A percentile compares a stretch with the other conserved stretches of the same genome.
These are phyloP conservation scores for Girardinichthys multiradiatus DNA, from an alignment of 2,113 vertebrate genomes.

Conservation along the genomic window DNA sequence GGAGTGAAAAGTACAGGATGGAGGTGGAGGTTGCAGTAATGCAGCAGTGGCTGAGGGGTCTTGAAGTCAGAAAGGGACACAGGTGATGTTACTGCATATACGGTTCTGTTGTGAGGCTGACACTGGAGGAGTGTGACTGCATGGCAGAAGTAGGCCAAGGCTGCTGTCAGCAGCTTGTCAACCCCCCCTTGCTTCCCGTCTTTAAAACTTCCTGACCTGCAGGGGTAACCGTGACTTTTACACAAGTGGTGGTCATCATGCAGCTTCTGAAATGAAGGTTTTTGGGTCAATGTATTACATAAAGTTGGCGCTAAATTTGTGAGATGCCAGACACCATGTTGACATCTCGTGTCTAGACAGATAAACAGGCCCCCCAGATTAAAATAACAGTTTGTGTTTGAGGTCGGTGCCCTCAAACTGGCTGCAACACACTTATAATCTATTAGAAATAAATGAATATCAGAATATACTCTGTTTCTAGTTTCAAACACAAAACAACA, in stretches of 20 bases:
- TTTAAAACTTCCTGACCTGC: constrained; percentile 26
- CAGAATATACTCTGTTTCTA: background rate
- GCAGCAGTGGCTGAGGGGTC: constrained; percentile 34
- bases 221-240: constrained; percentile 7
- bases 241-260: background rate
- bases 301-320: constrained; percentile 12
- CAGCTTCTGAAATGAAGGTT: background rate
- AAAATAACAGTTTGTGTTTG: constrained; percentile 18
- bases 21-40: constrained; percentile 41
- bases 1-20: constrained; percentile 37
- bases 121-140: constrained; percentile 54
- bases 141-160: constrained; percentile 55
- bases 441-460: background rate
- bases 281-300: constrained; percentile 21
- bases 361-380: constrained; percentile 30
- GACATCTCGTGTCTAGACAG: constrained; percentile 43
- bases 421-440: background rate
- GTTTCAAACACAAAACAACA: constrained; percentile 1
- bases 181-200: background rate
- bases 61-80: constrained; percentile 28
- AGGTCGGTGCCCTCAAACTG: background rate
- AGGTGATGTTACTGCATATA: constrained; percentile 5
- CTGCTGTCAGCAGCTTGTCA: constrained; percentile 57
- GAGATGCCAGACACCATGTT: constrained; percentile 6
- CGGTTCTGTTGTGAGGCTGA: constrained; percentile 8